phyloP scores from a whole-genome alignment of 2,113 vertebrate species.

The Hypocryptadius cinnamomeus region DNA sequence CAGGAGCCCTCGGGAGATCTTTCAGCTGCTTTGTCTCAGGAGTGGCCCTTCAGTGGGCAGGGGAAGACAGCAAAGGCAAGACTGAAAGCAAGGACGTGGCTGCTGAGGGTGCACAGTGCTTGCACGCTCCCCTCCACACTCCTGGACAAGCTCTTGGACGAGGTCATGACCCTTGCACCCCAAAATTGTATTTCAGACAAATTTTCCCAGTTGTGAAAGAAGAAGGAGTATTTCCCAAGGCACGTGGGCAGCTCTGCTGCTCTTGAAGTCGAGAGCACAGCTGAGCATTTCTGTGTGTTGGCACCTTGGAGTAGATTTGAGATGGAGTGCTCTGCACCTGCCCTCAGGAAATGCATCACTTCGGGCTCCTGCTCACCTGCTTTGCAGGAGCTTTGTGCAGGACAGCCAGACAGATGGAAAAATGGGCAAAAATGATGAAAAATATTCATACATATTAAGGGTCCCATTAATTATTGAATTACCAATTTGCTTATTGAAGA shows the following conservation, averaged over 20 bases:
- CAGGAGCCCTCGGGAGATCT: background rate
- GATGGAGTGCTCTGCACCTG: fast-evolving
- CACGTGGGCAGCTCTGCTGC: background rate
- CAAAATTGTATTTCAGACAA: background rate
- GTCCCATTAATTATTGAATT: constrained; percentile 16
- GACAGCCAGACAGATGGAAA: background rate
- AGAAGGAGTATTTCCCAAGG: background rate
- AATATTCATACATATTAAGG: background rate
- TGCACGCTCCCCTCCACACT: fast-evolving
- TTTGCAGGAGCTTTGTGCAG: background rate
- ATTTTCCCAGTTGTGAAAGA: fast-evolving
- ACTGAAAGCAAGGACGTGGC: background rate
- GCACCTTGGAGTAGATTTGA: background rate
- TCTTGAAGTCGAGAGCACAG: background rate
- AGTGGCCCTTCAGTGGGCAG: background rate
- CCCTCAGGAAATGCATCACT: background rate
- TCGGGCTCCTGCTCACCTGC: background rate
- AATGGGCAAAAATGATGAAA: background rate
- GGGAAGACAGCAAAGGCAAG: background rate
- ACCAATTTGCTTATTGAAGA: background rate
- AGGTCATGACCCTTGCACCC: background rate
- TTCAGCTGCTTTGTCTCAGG: background rate
- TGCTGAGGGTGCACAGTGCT: background rate
- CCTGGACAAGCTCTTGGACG: fast-evolving
- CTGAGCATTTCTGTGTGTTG: background rate